Conservation (phyloP, 2,797 vertebrate genomes). For the Chrysolophus pictus region DNA sequence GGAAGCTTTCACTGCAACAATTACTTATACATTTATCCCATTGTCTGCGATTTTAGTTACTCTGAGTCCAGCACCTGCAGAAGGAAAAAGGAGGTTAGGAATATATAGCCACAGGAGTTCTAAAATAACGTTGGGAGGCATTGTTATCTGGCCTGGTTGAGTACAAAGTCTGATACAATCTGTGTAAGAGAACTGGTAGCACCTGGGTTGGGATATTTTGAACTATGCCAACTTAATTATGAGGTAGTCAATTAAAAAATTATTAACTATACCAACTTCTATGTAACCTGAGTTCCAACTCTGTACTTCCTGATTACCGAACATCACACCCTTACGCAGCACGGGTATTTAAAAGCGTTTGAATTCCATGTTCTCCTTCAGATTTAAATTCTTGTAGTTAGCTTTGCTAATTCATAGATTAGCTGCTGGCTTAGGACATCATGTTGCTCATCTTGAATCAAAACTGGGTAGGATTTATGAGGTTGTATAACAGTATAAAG, state of each 20-base stretch:
- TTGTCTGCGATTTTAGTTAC: conserved; percentile 18
- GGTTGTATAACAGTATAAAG: neutral
- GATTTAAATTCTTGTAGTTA: neutral
- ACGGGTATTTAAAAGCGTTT: neutral
- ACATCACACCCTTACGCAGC: neutral
- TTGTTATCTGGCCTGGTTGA: neutral
- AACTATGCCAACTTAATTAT: neutral
- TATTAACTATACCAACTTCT: neutral
- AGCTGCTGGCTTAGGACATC: neutral
- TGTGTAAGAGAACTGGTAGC: neutral
- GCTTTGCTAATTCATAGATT: neutral
- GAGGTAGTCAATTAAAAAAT: neutral
- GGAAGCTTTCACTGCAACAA: conserved; percentile 51
- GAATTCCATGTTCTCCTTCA: neutral
- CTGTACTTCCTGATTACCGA: neutral
- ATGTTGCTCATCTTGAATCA: neutral
- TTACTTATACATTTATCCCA: conserved; percentile 35
- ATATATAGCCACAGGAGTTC: neutral
- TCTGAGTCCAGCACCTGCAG: neutral
- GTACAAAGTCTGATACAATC: neutral
- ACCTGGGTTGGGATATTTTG: neutral
- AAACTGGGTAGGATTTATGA: conserved; percentile 48
- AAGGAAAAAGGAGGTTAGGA: conserved; percentile 1
- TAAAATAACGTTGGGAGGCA: neutral
- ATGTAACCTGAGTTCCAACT: neutral